Percentiles rank a stretch among this genome's conserved stretches.
These are phyloP conservation scores for Dascyllus trimaculatus DNA, from an alignment of 2,113 vertebrate genomes.

Conservation along the genomic window DNA sequence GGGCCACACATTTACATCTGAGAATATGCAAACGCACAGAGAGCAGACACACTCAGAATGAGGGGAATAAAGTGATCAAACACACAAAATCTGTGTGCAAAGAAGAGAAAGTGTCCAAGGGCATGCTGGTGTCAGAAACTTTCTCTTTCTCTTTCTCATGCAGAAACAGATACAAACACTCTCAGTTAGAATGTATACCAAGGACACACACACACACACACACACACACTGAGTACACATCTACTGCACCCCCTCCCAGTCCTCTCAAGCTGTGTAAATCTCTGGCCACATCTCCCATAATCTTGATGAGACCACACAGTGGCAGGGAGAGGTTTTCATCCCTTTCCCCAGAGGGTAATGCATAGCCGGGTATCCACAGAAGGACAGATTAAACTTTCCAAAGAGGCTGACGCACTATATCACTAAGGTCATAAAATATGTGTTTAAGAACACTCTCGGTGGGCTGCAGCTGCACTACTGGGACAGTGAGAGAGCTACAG, in stretches of 20 bases:
- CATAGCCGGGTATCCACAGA: constrained; percentile 31
- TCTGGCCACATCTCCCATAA: constrained; percentile 45
- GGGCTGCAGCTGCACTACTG: background rate
- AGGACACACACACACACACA: background rate
- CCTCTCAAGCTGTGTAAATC: constrained; percentile 58
- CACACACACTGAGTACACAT: background rate
- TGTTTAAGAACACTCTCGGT: constrained; percentile 26
- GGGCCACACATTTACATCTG: constrained; percentile 9
- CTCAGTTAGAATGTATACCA: background rate
- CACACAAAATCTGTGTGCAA: constrained; percentile 22
- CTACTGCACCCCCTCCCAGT: background rate
- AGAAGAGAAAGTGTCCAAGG: constrained; percentile 19
- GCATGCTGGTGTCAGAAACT: constrained; percentile 11
- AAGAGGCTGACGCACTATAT: constrained; percentile 15
- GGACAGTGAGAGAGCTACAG: constrained; percentile 6
- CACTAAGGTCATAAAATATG: constrained; percentile 64
- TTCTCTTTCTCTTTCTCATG: background rate
- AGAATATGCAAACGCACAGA: constrained; percentile 12
- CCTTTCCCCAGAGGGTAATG: constrained; percentile 26
- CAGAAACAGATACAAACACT: constrained; percentile 8
- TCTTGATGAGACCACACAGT: constrained; percentile 51
- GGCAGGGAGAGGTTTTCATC: constrained; percentile 53
- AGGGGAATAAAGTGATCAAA: constrained; percentile 20
- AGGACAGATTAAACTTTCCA: constrained; percentile 56
- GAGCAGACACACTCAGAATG: background rate